Evolutionary conservation across 2,888 invertebrate genomes (phyloP).

Genomic region (Ochropleura leucogaster): DNA sequence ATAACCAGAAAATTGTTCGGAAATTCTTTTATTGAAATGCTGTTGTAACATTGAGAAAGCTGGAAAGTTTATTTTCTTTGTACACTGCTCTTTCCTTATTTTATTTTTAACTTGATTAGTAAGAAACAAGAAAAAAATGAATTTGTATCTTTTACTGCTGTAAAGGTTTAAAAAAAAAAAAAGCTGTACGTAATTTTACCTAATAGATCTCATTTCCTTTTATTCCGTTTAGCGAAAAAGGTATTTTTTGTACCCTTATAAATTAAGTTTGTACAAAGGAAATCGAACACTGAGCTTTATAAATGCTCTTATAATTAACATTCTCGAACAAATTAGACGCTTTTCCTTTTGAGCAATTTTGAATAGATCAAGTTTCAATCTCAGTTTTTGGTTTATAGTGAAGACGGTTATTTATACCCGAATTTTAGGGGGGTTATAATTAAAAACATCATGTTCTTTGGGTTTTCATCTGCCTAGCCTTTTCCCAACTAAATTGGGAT

Average conservation of each 20-base stretch:
- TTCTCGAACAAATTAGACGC: conserved; percentile 30
- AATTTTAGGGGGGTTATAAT: not conserved
- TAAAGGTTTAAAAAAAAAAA: conserved; percentile 2
- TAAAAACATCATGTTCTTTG: not conserved
- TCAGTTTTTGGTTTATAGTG: conserved; percentile 4
- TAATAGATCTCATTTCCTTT: not conserved
- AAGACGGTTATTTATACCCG: not conserved
- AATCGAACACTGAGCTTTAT: conserved; percentile 14
- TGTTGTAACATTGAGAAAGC: conserved; percentile 20
- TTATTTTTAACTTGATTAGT: not conserved
- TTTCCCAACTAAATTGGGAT: not conserved
- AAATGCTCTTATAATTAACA: conserved; percentile 30
- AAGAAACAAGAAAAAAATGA: not conserved
- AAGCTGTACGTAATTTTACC: not conserved
- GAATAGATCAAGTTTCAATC: conserved; percentile 16
- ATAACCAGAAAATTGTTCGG: not conserved
- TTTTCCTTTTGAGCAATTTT: conserved; percentile 8
- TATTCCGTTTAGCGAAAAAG: not conserved
- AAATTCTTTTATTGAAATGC: conserved; percentile 17
- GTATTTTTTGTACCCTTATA: not conserved
- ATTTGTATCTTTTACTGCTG: not conserved
- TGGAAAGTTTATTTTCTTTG: conserved; percentile 9
- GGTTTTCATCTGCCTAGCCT: not conserved
- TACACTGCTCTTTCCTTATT: not conserved
- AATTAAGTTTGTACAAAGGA: conserved; percentile 29